Evolutionary conservation across 1,140 invertebrate genomes (phyloP), one percentile per base, ranked within the genome.

Genomic region (Seison nebaliae): DNA sequence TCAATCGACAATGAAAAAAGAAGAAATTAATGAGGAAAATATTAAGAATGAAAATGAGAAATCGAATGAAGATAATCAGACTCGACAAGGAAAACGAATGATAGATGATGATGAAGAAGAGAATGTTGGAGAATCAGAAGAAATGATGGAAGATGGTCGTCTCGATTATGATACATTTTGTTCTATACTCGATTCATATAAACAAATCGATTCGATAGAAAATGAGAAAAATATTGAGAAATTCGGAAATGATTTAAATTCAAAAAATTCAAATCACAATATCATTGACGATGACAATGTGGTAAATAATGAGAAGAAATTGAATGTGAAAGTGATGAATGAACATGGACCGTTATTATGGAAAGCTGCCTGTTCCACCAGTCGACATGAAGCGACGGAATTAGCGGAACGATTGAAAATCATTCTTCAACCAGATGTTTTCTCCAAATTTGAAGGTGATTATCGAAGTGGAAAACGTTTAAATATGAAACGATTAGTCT

Each of bases 401-500:
- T 62, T 98, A 5, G 83, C 80, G 45, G 84, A 96, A 58, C 74
- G 88, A 50, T 60, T 98, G 19, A 62, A 86, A 33, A 63, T 96
- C 0, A 74, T 96, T 24, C 60, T 98, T 11, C 84, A 96, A 62
- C 88, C 88, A 1, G 86, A 81, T 0, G 72, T 79, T 49, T 74
- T 80, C 1, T 74, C 81, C 0, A 70, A 79, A 45, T 59, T 29
- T 45, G 64, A 75, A 46, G 80, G 80, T 44, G 88, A 96, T 57
- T 98, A 86, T 53, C 68, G 81, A 40, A 94, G 81, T 2, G 91
- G 91, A 5, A 78, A 81, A 46, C 65, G 91, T 20, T 73, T 99
- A 14, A 98, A 96, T 57, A 96, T 99, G 86, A 68, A 83, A 29
- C 83, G 86, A 57, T 67, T 70, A 2, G 91, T 98, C 50, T 76